Percentiles rank a stretch among this genome's conserved stretches.
Conservation (phyloP, 2,888 invertebrate species). For the Acleris emargana region DNA sequence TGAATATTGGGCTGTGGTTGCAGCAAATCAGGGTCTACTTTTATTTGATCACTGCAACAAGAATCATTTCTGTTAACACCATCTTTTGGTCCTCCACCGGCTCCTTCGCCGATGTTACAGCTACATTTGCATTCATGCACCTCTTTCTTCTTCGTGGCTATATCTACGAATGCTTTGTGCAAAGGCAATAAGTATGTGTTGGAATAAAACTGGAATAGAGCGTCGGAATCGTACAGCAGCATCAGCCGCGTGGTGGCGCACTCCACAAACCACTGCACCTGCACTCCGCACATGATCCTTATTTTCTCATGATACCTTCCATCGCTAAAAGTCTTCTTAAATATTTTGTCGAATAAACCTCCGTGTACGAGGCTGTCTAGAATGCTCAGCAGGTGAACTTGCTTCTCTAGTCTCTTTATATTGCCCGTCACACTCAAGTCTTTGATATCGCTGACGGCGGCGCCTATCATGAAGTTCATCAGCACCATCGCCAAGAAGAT, state of each 20-base stretch:
- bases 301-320: background rate
- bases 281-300: background rate
- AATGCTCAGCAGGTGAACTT: constrained; percentile 56
- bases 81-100: too few relatives aligned
- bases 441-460: constrained; percentile 66
- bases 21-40: background rate
- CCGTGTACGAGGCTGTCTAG: constrained; percentile 42
- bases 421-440: constrained; percentile 60
- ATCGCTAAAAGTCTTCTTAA: background rate
- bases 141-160: background rate
- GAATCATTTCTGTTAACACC: too few relatives aligned
- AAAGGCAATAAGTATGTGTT: background rate
- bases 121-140: background rate
- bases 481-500: constrained; percentile 61
- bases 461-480: constrained; percentile 66
- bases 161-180: background rate
- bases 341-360: background rate
- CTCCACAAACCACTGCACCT: background rate
- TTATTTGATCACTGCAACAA: background rate
- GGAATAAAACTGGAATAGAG: background rate
- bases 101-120: background rate
- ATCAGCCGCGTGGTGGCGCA: too few relatives aligned
- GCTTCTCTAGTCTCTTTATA: constrained; percentile 58
- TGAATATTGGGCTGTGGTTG: background rate
- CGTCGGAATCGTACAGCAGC: background rate